phyloP scores from a whole-genome alignment of 2,797 vertebrate genomes.

The Tenualosa ilisha region DNA sequence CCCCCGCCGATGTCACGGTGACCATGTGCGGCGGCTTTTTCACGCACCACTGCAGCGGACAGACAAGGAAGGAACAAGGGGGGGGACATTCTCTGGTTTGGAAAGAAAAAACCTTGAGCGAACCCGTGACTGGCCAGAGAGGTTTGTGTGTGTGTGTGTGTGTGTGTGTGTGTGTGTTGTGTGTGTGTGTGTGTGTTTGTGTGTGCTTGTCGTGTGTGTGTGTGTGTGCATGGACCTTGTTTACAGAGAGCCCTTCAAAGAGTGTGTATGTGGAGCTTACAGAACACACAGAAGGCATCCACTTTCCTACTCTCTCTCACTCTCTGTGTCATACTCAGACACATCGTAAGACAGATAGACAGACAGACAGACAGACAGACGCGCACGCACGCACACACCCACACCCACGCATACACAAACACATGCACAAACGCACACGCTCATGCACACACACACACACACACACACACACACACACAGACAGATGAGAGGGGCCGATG shows the following conservation, averaged over 20 bases:
- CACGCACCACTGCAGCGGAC: not conserved
- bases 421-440: not conserved
- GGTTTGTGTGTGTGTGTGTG: not conserved
- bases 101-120: not conserved
- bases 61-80: not conserved
- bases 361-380: too few relatives aligned
- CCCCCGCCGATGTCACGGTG: not conserved
- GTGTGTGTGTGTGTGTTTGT: not conserved
- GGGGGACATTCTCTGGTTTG: slow-evolving; percentile 4
- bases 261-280: too few relatives aligned
- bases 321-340: too few relatives aligned
- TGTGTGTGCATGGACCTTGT: too few relatives aligned
- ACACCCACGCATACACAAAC: not conserved
- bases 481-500: not conserved
- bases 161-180: not conserved
- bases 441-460: not conserved
- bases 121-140: not conserved
- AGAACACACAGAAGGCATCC: too few relatives aligned
- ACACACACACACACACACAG: not conserved
- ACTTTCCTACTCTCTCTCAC: too few relatives aligned
- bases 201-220: not conserved
- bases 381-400: too few relatives aligned
- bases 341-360: too few relatives aligned
- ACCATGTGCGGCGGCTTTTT: slow-evolving; percentile 1
- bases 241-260: too few relatives aligned